Percentiles rank a stretch among this genome's conserved stretches.
phyloP scores from a whole-genome alignment of 2,797 vertebrate genomes.

The Sebastes trivittatus region DNA sequence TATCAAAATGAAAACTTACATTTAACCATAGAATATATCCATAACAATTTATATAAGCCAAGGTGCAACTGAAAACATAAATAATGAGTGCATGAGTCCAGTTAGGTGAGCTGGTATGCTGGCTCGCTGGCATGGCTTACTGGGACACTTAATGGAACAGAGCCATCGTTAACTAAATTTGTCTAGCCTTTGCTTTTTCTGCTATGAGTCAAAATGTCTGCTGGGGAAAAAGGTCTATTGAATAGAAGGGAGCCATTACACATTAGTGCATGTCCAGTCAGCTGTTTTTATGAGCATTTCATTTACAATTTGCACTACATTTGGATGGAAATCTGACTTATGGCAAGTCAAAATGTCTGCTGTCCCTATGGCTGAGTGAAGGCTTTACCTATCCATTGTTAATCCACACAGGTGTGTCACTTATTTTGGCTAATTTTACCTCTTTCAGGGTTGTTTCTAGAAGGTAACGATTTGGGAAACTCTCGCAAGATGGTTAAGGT shows the following conservation, averaged over 20 bases:
- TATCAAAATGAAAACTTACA: background rate
- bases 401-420: background rate
- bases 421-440: background rate
- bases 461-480: no score
- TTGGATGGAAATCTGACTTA: background rate
- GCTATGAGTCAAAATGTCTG: background rate
- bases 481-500: no score
- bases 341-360: background rate
- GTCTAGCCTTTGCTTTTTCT: background rate
- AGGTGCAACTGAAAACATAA: background rate
- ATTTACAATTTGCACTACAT: background rate
- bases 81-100: background rate
- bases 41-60: background rate
- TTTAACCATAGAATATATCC: background rate
- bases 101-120: background rate
- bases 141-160: background rate
- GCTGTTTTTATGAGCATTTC: background rate
- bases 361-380: background rate
- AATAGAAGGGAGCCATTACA: background rate
- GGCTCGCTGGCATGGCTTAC: background rate
- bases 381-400: background rate
- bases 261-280: background rate
- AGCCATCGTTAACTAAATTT: background rate
- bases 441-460: background rate
- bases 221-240: background rate